Evolutionary conservation across 2,888 invertebrate species (phyloP), one percentile per base, ranked within the genome.

Genomic region (Dorcus parallelipipedus): DNA sequence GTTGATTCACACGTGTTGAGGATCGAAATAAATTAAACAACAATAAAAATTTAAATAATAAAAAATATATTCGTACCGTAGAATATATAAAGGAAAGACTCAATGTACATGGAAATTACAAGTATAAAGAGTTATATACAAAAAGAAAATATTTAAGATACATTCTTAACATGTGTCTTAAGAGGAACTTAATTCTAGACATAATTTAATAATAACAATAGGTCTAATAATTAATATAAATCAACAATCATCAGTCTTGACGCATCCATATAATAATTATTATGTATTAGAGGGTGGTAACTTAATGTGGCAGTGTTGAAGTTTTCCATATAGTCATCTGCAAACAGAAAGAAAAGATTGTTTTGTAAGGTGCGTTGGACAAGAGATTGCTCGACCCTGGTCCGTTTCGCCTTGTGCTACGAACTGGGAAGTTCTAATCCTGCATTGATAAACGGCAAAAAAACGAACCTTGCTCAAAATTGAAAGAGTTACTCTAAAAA

Each of bases 231-330:
- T 69, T 73, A 74, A 72, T 73, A 76, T 33, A 76, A 76, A 77
- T 74, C 75, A 78, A 77, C 76, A 78, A 77, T 74, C 75, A 76
- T 78, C 78, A 78, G 78, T 78, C 78, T 78, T 78, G 72, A 71
- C 73, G 69, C 73, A 74, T 76, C 76, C 76, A 76, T 65, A 71
- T 73, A 69, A 33, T 33, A 33, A 33, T 33, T 33, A 33, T 33
- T 33, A 33, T 33, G 3, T 33, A 33, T 33, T 69, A 70, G 72
- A 74, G 69, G 74, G 69, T 73, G 78, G 78, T 78, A 78, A 78
- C 78, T 78, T 69, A 66, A 69, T 72, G 77, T 77, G 78, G 77
- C 77, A 78, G 77, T 78, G 78, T 69, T 67, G 63, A 69, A 73
- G 69, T 72, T 64, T 66, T 61, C 67, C 64, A 65, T 60, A 60